Conservation (phyloP, 37 sponge, comb jelly and placozoan species). For the Cliona cf. orientalis region DNA sequence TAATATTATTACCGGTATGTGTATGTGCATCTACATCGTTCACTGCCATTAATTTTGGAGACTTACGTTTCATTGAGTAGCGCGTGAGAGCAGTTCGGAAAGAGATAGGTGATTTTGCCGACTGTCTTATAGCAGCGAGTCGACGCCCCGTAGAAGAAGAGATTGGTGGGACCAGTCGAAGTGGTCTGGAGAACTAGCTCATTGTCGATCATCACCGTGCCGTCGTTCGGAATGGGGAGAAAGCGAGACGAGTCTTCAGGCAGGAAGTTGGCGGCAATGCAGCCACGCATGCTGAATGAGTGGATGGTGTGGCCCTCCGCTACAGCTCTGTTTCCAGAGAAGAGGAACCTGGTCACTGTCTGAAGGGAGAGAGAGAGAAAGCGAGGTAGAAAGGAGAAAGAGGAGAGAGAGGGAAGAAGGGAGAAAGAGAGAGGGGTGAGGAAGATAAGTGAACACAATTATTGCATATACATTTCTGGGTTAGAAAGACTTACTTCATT, state of each 20-base stretch:
- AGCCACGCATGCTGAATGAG: slow-evolving; percentile 56
- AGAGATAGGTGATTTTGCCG: slow-evolving; percentile 57
- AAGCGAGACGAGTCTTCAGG: slow-evolving; percentile 9
- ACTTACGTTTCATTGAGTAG: slow-evolving; percentile 61
- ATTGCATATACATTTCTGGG: neutral
- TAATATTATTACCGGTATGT: neutral
- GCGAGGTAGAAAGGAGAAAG: neutral
- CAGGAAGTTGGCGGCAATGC: slow-evolving; percentile 58
- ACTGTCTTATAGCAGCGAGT: slow-evolving; percentile 72
- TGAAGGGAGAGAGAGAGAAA: neutral
- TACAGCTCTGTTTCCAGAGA: slow-evolving; percentile 50
- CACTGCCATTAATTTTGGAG: neutral
- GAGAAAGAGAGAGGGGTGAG: neutral
- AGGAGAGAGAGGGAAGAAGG: neutral
- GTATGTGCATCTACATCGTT: neutral
- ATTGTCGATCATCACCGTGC: slow-evolving; percentile 10
- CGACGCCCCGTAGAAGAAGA: slow-evolving; percentile 83
- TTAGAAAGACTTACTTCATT: neutral
- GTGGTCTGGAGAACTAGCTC: slow-evolving; percentile 14
- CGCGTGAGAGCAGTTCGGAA: slow-evolving; percentile 80
- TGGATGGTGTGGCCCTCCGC: slow-evolving; percentile 42
- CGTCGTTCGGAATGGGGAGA: slow-evolving; percentile 8
- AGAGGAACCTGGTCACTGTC: slow-evolving; percentile 12
- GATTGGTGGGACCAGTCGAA: slow-evolving; percentile 66
- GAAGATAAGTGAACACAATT: neutral